Percentiles rank a stretch among this genome's conserved stretches.
Conservation (phyloP, 2,888 invertebrate genomes). For the Drosophila basisetae region DNA sequence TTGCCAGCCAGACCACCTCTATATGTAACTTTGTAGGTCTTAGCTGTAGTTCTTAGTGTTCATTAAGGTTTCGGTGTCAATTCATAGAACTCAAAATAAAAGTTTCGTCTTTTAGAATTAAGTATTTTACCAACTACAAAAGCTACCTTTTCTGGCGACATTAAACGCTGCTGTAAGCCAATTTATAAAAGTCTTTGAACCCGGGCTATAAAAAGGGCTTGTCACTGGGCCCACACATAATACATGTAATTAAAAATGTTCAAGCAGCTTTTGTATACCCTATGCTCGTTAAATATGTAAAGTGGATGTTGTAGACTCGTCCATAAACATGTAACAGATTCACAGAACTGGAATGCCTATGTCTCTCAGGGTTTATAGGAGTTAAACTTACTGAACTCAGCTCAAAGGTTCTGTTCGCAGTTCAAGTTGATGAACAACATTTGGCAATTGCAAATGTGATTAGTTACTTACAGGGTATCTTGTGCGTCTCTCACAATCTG, state of each 20-base stretch:
- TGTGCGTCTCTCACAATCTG: accelerated
- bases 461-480: constrained; percentile 4
- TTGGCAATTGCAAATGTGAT: neutral
- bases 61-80: neutral
- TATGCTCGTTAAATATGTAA: neutral
- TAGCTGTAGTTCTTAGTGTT: neutral
- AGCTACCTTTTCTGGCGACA: constrained; percentile 33
- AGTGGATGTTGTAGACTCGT: neutral
- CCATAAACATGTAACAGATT: neutral
- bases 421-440: neutral
- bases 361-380: neutral
- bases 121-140: constrained; percentile 11
- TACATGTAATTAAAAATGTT: constrained; percentile 27
- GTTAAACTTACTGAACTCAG: neutral
- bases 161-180: constrained; percentile 41
- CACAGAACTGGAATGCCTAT: accelerated
- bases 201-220: constrained; percentile 38
- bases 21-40: neutral
- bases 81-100: neutral
- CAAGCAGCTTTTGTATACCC: constrained; percentile 10
- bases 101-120: neutral
- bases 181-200: constrained; percentile 54
- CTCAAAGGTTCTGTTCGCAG: accelerated
- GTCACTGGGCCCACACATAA: constrained; percentile 39
- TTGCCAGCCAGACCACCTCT: neutral